Evolutionary conservation across 2,888 invertebrate genomes (phyloP).

Genomic region (Alentia gelatinosa): DNA sequence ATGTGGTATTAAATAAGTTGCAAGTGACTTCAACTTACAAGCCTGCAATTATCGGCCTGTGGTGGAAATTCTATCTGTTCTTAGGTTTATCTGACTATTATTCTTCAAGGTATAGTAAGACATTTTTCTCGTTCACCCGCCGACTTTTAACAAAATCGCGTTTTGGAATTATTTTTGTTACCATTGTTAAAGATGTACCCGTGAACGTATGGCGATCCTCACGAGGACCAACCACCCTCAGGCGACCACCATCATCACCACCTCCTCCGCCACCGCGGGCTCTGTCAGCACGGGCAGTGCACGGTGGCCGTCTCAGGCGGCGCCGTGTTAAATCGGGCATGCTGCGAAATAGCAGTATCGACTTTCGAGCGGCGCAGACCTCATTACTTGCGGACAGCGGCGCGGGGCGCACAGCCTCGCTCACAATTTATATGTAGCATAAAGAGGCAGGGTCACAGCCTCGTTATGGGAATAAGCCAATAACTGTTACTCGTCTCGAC

Average conservation of each 20-base stretch:
- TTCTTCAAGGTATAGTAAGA: too few species aligned
- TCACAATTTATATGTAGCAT: slow-evolving; percentile 27
- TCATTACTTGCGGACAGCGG: slow-evolving; percentile 17
- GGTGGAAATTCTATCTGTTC: too few species aligned
- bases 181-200: too few species aligned
- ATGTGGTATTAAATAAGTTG: too few species aligned
- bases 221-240: too few species aligned
- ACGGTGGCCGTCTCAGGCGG: not conserved
- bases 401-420: not conserved
- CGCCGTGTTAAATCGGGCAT: slow-evolving; percentile 15
- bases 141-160: too few species aligned
- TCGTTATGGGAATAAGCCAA: slow-evolving; percentile 52
- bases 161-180: too few species aligned
- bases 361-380: slow-evolving; percentile 14
- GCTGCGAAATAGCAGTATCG: slow-evolving; percentile 37
- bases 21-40: too few species aligned
- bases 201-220: too few species aligned
- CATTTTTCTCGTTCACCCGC: too few species aligned
- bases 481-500: not conserved
- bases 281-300: not conserved
- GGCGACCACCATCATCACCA: not conserved
- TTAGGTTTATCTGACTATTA: too few species aligned
- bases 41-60: too few species aligned
- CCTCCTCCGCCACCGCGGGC: not conserved
- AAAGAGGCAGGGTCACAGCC: not conserved